Conservation (phyloP, 2,113 vertebrate genomes). For the Condylura cristata region DNA sequence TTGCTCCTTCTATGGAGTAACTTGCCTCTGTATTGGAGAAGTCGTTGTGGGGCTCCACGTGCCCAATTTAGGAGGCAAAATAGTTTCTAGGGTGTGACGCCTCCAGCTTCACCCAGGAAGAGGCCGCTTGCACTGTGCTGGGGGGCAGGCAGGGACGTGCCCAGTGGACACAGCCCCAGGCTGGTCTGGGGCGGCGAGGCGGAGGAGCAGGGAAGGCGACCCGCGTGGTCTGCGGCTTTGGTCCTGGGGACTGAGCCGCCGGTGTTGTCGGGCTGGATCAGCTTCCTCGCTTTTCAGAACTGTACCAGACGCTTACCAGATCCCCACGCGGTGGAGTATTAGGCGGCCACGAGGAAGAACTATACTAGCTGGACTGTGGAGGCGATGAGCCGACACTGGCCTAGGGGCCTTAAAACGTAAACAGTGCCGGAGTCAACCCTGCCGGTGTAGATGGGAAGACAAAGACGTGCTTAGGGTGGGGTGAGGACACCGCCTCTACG, state of each 20-base stretch:
- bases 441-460: too few species aligned
- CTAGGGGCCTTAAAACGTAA: too few species aligned
- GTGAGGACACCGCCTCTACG: too few species aligned
- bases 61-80: background rate
- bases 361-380: background rate
- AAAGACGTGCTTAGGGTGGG: too few species aligned
- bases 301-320: too few species aligned
- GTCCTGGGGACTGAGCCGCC: background rate
- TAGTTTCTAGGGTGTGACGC: background rate
- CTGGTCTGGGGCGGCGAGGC: background rate
- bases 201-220: background rate
- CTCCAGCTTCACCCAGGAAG: background rate
- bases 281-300: background rate
- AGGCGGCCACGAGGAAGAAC: background rate
- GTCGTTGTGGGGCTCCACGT: background rate
- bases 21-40: background rate
- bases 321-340: background rate
- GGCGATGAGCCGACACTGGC: too few species aligned
- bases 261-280: background rate
- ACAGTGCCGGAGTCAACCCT: too few species aligned
- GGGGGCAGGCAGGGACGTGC: too few species aligned
- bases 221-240: background rate
- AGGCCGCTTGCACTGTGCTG: background rate
- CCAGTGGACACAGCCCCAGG: background rate
- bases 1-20: background rate